phyloP scores from a whole-genome alignment of 2,797 vertebrate genomes.

The Aythya fuligula region DNA sequence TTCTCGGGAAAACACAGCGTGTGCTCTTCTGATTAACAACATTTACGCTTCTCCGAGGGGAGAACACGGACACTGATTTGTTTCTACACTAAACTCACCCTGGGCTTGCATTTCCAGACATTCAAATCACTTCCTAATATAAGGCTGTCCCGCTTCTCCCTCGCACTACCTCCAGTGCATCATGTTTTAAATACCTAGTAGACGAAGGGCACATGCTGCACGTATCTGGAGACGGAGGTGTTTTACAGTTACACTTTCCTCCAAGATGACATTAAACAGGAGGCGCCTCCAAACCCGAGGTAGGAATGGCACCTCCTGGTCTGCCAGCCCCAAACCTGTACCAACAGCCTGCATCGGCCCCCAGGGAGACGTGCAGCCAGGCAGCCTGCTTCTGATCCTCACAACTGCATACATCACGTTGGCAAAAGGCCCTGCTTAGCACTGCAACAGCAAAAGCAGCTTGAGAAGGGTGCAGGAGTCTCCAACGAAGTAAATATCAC shows the following conservation, averaged over 20 bases:
- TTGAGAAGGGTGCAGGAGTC: neutral
- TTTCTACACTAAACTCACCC: neutral
- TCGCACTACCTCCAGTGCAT: neutral
- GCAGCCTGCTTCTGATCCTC: neutral
- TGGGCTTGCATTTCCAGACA: conserved; percentile 30
- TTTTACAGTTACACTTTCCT: neutral
- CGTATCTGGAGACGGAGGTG: neutral
- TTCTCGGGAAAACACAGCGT: neutral
- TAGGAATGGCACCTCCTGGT: neutral
- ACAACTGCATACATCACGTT: neutral
- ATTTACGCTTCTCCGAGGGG: neutral
- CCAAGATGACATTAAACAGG: neutral
- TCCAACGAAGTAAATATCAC: neutral
- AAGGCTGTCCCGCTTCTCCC: neutral
- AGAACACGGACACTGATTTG: neutral
- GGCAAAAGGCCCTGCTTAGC: neutral
- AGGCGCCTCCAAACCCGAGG: neutral
- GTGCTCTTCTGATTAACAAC: neutral
- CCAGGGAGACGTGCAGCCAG: neutral
- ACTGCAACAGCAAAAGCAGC: neutral
- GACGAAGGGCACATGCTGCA: neutral
- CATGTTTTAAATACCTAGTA: conserved; percentile 21
- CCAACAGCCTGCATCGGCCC: neutral
- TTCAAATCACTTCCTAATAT: conserved; percentile 46
- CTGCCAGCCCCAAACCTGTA: neutral